Evolutionary conservation across 2,797 vertebrate species (phyloP), one percentile per base, ranked within the genome.

Genomic region (Botia kubotai): DNA sequence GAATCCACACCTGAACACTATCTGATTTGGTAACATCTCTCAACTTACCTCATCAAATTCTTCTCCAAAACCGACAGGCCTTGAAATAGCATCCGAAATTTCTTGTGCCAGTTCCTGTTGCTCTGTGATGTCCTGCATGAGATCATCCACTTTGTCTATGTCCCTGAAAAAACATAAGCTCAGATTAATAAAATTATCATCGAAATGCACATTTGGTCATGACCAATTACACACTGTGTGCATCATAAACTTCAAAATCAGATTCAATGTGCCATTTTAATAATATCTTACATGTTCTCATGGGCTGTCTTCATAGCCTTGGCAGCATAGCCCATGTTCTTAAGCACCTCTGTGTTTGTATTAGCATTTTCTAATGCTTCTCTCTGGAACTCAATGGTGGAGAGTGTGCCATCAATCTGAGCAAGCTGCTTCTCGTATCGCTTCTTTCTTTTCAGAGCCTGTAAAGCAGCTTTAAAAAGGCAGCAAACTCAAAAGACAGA

Each of bases 321-420:
- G 72, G 98, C 97, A 2, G 98, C 98, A 7, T 93, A 96, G 2
- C 97, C 96, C 98, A 99, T 97, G 89, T 98, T 99, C 94, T 98
- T 99, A 78, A 99, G 96, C 87, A 99, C 98, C 91, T 99, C 98
- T 0, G 97, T 99, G 94, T 99, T 99, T 17, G 98, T 99, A 90
- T 99, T 99, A 90, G 97, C 97, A 5, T 99, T 99, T 90, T 99
- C 98, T 84, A 99, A 93, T 83, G 97, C 97, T 89, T 98, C 97
- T 80, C 98, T 93, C 93, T 99, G 97, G 88, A 98, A 99, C 82
- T 99, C 98, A 0, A 99, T 99, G 46, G 98, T 99, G 2, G 98
- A 99, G 50, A 99, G 89, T 0, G 98, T 98, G 79, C 98, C 97
- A 4, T 99, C 97, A 0, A 99, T 99, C 94, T 99, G 98, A 0